Evolutionary conservation across 2,797 vertebrate genomes (phyloP), one percentile per base, ranked within the genome.

Genomic region (Pantherophis alleghaniensis): DNA sequence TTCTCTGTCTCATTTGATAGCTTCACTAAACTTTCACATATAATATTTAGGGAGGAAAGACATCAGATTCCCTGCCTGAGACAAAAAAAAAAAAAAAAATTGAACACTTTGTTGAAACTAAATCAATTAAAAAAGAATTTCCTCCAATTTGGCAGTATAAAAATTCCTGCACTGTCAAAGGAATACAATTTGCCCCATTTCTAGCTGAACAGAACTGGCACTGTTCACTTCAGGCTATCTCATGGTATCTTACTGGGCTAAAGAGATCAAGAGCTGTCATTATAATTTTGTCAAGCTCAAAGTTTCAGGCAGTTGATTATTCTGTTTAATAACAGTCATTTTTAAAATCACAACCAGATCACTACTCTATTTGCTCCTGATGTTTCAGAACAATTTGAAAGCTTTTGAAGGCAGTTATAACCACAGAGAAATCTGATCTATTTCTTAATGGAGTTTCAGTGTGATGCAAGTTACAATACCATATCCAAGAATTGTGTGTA

Each of bases 331-430:
- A 94, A 95, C 69, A 95, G 90, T 90, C 94, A 96, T 96, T 89
- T 95, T 94, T 97, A 97, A 96, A 96, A 97, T 96, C 94, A 97
- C 91, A 95, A 89, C 90, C 91, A 94, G 91, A 95, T 97, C 90
- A 86, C 94, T 56, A 94, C 91, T 94, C 93, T 97, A 97, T 96
- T 97, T 97, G 95, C 89, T 93, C 86, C 26, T 94, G 89, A 94
- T 95, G 66, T 93, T 96, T 96, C 94, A 92, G 95, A 97, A 96
- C 93, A 97, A 97, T 96, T 96, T 95, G 92, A 87, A 97, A 97
- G 90, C 24, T 47, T 96, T 94, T 95, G 94, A 96, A 91, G 93
- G 86, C 93, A 94, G 88, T 87, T 86, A 91, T 96, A 96, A 97
- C 94, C 92, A 95, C 2, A 86, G 66, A 18, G 42, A 97, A 97